Evolutionary conservation across 2,888 invertebrate genomes (phyloP).

Genomic region (Nomada goodeniana): DNA sequence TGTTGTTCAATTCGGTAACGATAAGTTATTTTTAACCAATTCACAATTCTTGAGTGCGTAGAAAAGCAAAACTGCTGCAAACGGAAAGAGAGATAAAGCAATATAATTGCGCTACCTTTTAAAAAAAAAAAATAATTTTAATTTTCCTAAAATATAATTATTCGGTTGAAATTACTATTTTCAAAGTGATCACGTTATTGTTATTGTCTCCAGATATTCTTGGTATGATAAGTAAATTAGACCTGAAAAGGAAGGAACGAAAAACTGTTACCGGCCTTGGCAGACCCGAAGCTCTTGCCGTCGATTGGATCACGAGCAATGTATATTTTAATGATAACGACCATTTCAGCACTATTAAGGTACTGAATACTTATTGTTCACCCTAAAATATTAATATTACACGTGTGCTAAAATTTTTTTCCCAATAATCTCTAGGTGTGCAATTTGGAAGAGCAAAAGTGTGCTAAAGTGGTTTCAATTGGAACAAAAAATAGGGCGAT

Average conservation of each 20-base stretch:
- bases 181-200: too few species aligned
- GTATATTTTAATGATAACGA: slow-evolving; percentile 88
- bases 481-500: slow-evolving; percentile 86
- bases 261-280: slow-evolving; percentile 83
- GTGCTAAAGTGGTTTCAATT: slow-evolving; percentile 86
- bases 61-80: too few species aligned
- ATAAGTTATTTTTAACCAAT: background rate
- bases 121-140: too few species aligned
- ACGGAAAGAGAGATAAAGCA: background rate
- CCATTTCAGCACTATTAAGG: slow-evolving; percentile 73
- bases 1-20: background rate
- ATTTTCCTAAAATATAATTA: background rate
- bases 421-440: slow-evolving; percentile 84
- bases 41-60: too few species aligned
- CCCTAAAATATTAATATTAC: background rate
- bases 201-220: slow-evolving; percentile 68
- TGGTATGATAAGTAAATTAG: slow-evolving; percentile 76
- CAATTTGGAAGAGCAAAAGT: slow-evolving; percentile 85
- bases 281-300: slow-evolving; percentile 86
- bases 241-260: slow-evolving; percentile 81
- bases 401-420: background rate
- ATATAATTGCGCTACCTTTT: background rate
- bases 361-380: slow-evolving; percentile 37
- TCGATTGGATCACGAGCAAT: slow-evolving; percentile 91
- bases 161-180: background rate